These are phyloP conservation scores for Coptotermes formosanus DNA, from an alignment of 1,140 invertebrate species.

Conservation along the genomic window DNA sequence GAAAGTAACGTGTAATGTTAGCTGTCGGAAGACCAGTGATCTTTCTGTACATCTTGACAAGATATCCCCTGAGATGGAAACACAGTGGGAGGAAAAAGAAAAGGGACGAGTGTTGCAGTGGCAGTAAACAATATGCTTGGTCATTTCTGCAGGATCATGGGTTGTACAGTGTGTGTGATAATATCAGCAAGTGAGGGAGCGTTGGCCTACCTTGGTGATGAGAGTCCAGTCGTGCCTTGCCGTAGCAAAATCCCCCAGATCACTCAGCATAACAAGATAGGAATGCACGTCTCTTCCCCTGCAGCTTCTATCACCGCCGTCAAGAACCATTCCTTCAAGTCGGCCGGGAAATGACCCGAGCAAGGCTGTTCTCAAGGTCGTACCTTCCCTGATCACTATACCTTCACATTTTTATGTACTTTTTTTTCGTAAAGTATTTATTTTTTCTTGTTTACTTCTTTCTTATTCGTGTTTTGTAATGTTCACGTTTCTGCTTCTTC, in stretches of 20 bases:
- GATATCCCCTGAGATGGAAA: background rate
- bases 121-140: background rate
- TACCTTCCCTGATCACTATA: background rate
- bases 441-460: background rate
- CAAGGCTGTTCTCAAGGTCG: background rate
- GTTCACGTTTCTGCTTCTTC: background rate
- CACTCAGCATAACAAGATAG: background rate
- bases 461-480: conserved; percentile 7
- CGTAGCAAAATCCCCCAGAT: background rate
- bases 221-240: background rate
- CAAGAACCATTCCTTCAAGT: background rate
- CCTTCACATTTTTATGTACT: background rate
- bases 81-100: too few species aligned
- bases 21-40: too few species aligned
- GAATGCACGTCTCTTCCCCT: background rate
- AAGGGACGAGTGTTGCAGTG: too few species aligned
- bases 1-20: background rate
- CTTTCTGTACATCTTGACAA: background rate
- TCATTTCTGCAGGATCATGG: background rate
- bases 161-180: background rate
- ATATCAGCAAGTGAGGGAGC: background rate
- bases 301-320: background rate
- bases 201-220: background rate
- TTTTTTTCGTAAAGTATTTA: background rate
- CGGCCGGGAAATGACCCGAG: background rate